Evolutionary conservation across 2,113 vertebrate genomes (phyloP).

Genomic region (Aspiorhynchus laticeps): DNA sequence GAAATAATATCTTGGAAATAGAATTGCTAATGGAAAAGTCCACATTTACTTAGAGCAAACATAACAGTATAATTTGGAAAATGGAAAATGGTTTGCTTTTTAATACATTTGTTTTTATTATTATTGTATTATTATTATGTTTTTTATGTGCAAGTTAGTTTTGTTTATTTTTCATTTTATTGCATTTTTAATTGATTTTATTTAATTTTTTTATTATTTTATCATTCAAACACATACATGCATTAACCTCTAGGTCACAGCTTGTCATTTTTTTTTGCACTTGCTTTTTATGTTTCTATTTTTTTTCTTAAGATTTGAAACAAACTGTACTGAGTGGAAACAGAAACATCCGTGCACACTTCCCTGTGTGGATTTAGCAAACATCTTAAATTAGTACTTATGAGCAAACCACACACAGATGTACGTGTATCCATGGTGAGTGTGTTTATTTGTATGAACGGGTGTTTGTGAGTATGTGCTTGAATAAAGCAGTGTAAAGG

Average conservation of each 20-base stretch:
- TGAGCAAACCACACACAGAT: conserved; percentile 9
- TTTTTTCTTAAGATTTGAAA: not conserved
- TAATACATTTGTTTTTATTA: not conserved
- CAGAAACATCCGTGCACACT: not conserved
- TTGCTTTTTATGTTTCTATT: too few relatives aligned
- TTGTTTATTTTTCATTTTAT: too few relatives aligned
- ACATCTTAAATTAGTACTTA: not conserved
- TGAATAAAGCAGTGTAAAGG: conserved; percentile 14
- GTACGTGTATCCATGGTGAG: not conserved
- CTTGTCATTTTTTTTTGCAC: too few relatives aligned
- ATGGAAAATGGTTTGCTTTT: not conserved
- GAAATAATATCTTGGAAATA: not conserved
- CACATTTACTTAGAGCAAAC: not conserved
- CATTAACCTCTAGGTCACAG: too few relatives aligned
- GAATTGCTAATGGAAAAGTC: not conserved
- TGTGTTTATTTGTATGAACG: conserved; percentile 27
- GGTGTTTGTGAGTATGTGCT: conserved; percentile 24
- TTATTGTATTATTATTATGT: not conserved
- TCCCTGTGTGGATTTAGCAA: not conserved
- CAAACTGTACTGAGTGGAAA: not conserved
- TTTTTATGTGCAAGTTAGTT: not conserved
- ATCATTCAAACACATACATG: too few relatives aligned
- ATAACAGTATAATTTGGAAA: too few relatives aligned
- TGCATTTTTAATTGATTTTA: too few relatives aligned
- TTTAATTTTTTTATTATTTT: too few relatives aligned